Percentiles rank a stretch among this genome's conserved stretches.
Conservation (phyloP, 2,888 invertebrate genomes). For the Philaethria dido region DNA sequence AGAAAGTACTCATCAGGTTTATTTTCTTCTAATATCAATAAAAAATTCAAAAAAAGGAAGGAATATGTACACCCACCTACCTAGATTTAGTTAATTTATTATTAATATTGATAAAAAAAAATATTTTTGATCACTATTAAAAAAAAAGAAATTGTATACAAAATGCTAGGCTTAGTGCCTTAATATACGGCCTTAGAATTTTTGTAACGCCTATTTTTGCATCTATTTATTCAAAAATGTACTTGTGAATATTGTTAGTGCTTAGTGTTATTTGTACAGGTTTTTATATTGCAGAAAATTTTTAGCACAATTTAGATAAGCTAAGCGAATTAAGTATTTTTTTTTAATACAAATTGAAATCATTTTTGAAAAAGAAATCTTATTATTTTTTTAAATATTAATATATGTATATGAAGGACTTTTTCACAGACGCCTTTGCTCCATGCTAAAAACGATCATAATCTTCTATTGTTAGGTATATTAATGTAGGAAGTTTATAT, state of each 20-base stretch:
- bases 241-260: constrained; percentile 15
- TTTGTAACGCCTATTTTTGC: neutral
- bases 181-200: constrained; percentile 13
- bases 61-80: constrained; percentile 15
- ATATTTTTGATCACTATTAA: neutral
- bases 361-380: too few species aligned
- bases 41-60: neutral
- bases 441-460: neutral
- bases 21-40: neutral
- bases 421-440: neutral
- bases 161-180: constrained; percentile 17
- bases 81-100: constrained; percentile 13
- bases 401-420: too few species aligned
- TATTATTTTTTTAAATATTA: too few species aligned
- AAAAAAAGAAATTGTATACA: neutral
- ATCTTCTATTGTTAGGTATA: neutral
- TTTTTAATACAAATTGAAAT: too few species aligned
- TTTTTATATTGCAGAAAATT: neutral
- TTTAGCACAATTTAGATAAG: too few species aligned
- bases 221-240: constrained; percentile 9
- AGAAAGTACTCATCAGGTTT: neutral
- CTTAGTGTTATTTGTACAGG: constrained; percentile 18
- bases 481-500: neutral
- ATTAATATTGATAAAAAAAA: neutral
- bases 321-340: too few species aligned